Evolutionary conservation across 2,797 vertebrate genomes (phyloP).

Genomic region (Orestias chungarensis): DNA sequence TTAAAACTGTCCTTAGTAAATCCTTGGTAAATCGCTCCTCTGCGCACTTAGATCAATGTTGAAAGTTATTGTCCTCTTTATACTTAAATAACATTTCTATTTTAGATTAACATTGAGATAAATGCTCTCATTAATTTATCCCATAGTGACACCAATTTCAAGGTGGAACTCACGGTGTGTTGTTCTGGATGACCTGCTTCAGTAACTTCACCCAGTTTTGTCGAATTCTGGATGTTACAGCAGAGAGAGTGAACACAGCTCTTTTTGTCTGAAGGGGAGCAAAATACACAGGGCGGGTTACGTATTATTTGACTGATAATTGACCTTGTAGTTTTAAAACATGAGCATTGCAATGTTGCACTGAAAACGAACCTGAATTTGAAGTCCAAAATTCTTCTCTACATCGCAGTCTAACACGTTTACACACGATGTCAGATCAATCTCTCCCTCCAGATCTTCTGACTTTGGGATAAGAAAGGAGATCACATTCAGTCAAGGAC

Average conservation of each 20-base stretch:
- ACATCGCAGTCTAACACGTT: conserved; percentile 88
- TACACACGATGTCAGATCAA: conserved; percentile 84
- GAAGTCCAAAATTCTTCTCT: conserved; percentile 94
- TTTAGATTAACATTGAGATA: not conserved
- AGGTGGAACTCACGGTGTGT: conserved; percentile 81
- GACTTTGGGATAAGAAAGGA: conserved; percentile 78
- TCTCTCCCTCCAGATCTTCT: conserved; percentile 89
- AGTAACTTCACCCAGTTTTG: conserved; percentile 95
- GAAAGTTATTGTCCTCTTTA: not conserved
- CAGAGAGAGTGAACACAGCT: conserved; percentile 89
- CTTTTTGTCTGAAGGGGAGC: conserved; percentile 85
- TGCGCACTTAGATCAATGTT: no score
- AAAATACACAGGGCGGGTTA: conserved; percentile 18
- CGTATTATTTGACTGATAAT: conserved; percentile 9
- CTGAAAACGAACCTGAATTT: conserved; percentile 84
- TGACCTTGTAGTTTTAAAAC: conserved; percentile 25
- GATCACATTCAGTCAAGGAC: not conserved
- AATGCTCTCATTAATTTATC: not conserved
- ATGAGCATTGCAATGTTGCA: conserved; percentile 10
- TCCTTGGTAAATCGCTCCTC: no score
- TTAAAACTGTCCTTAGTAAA: not conserved
- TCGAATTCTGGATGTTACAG: conserved; percentile 92
- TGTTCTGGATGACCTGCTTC: conserved; percentile 85
- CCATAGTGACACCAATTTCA: not conserved
- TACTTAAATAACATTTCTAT: not conserved